Percentiles rank a stretch among this genome's conserved stretches.
Conservation (phyloP, 2,888 invertebrate genomes). For the Lasius fuliginosus region DNA sequence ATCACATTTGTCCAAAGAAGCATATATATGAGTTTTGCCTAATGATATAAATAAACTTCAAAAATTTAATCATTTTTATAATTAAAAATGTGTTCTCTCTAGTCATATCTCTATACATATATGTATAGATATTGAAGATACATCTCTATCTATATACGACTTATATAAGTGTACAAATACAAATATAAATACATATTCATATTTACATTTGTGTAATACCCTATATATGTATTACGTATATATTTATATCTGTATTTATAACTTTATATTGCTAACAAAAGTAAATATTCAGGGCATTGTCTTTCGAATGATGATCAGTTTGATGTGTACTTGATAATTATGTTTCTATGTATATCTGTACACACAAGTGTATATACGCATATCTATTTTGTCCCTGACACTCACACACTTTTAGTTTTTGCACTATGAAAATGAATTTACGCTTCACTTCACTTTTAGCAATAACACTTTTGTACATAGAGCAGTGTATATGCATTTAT, state of each 20-base stretch:
- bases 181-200: slow-evolving; percentile 51
- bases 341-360: slow-evolving; percentile 4
- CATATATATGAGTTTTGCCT: slow-evolving; percentile 60
- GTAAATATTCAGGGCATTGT: slow-evolving; percentile 60
- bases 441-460: slow-evolving; percentile 73
- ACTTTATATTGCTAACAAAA: slow-evolving; percentile 63
- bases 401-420: slow-evolving; percentile 70
- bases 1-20: slow-evolving; percentile 45
- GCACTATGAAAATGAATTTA: slow-evolving; percentile 64
- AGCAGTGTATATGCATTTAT: slow-evolving; percentile 65
- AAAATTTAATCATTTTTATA: slow-evolving; percentile 65
- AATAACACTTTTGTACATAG: slow-evolving; percentile 75
- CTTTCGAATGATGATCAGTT: slow-evolving; percentile 68
- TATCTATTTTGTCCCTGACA: slow-evolving; percentile 61
- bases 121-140: slow-evolving; percentile 19
- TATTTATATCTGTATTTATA: slow-evolving; percentile 53
- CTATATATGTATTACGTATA: slow-evolving; percentile 48
- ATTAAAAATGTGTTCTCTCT: slow-evolving; percentile 59
- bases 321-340: slow-evolving; percentile 68
- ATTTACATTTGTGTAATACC: slow-evolving; percentile 37
- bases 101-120: slow-evolving; percentile 48
- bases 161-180: slow-evolving; percentile 30
- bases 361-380: slow-evolving; percentile 31
- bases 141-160: slow-evolving; percentile 16
- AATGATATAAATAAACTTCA: slow-evolving; percentile 50